Base-by-base conservation (phyloP, 2,888 invertebrate species). In the Reticulitermes lucifugus region DNA sequence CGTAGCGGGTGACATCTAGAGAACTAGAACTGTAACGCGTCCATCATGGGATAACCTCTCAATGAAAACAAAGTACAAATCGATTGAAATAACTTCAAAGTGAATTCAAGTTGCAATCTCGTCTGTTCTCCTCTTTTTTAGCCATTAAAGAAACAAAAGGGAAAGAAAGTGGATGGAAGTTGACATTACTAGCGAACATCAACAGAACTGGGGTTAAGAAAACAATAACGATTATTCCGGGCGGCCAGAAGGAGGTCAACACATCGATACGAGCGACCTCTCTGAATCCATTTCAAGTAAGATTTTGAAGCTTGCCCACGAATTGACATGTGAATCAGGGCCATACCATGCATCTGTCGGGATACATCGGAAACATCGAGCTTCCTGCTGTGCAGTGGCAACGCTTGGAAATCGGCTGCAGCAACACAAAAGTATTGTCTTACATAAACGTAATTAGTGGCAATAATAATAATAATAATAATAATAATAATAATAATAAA, bases 101-200 rank as follows among this genome's bases (percentile, higher is more conserved):
- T 43, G 41, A 77, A 77, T 51, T 75, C 77, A 77, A 77, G 77
- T 51, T 41, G n/a, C 77, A 77, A 77, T 77, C 77, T 77, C 77
- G 1, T 41, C 21, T 41, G 73, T 73, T n/a, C 22, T 51, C 65
- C 25, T 77, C 25, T 77, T n/a, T 51, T 77, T 46, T 77, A 46
- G 25, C 77, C 77, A 77, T 77, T 77, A 77, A 77, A 77, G 77
- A 77, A 77, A 77, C 77, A 77, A 77, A 35, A 46, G 77, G 22
- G 12, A n/a, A 51, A 77, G 22, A 77, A 46, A 21, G 35, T n/a
- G 51, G 46, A 46, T 46, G 77, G 46, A 77, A 14, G 73, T 46
- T 77, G 77, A 77, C 77, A 77, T 43, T 77, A 51, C 46, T 71
- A 22, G n/a, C 46, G 18, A 73, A 73, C 73, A 73, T 73, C 73